A percentile compares a stretch with the other conserved stretches of the same genome.
Conservation (phyloP, 2,797 vertebrate species). For the Synaphobranchus kaupii region DNA sequence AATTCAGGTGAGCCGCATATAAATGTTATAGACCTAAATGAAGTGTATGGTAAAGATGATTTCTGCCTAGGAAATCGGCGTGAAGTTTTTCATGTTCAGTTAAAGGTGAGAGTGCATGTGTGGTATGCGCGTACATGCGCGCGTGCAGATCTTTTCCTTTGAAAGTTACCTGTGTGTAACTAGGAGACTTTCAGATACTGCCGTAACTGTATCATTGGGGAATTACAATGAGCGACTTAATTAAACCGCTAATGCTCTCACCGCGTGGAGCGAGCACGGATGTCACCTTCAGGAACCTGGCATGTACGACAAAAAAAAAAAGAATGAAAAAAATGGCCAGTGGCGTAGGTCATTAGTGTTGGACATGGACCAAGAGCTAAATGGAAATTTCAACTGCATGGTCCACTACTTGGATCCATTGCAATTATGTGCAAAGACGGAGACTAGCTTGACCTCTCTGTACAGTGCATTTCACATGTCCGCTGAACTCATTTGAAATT, state of each 20-base stretch:
- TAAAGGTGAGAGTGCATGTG: no score
- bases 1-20: no score
- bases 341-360: slow-evolving; percentile 30
- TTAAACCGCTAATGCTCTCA: slow-evolving; percentile 37
- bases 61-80: no score
- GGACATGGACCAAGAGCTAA: slow-evolving; percentile 36
- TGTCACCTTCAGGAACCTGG: slow-evolving; percentile 45
- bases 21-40: no score
- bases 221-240: slow-evolving; percentile 45
- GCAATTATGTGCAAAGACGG: slow-evolving; percentile 14
- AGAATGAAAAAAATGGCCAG: neutral
- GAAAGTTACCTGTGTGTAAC: neutral
- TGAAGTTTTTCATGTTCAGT: no score
- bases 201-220: slow-evolving; percentile 34
- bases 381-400: slow-evolving; percentile 29
- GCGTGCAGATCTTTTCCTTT: neutral
- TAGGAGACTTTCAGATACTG: slow-evolving; percentile 16
- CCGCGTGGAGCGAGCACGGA: slow-evolving; percentile 30
- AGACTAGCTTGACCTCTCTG: slow-evolving; percentile 24
- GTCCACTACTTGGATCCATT: slow-evolving; percentile 19
- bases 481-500: slow-evolving; percentile 26
- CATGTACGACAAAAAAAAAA: neutral
- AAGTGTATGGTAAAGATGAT: no score
- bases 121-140: no score
- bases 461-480: slow-evolving; percentile 28